phyloP scores from a whole-genome alignment of 2,113 vertebrate species.

The Lampris megalopsis region DNA sequence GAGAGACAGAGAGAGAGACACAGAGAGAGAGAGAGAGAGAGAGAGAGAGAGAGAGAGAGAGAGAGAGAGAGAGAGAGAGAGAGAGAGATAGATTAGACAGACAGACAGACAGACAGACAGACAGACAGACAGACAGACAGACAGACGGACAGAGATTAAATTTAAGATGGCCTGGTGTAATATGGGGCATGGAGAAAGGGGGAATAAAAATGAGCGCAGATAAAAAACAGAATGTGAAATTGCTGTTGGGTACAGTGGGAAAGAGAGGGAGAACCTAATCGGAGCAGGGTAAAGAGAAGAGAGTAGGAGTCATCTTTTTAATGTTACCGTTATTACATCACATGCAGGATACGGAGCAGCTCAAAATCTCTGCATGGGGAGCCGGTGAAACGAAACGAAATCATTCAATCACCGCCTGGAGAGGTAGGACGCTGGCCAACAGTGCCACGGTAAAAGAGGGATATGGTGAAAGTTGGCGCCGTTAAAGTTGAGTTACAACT shows the following conservation, averaged over 20 bases:
- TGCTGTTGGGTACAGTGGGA: not conserved
- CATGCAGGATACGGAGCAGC: not conserved
- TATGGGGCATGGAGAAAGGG: no score
- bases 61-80: not conserved
- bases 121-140: conserved; percentile 17
- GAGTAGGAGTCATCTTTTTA: not conserved
- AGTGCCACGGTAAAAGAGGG: no score
- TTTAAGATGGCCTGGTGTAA: not conserved
- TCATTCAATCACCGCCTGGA: not conserved
- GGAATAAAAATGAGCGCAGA: not conserved
- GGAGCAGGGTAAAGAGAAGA: not conserved
- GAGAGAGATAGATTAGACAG: not conserved
- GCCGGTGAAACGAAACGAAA: conserved; percentile 10
- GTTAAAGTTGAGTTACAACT: no score
- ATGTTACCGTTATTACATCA: conserved; percentile 1
- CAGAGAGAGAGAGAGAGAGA: not conserved
- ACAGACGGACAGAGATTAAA: conserved; percentile 12
- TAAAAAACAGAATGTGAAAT: not conserved
- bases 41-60: conserved; percentile 1
- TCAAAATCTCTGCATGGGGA: not conserved
- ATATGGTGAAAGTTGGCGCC: no score
- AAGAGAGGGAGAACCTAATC: not conserved
- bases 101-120: conserved; percentile 14
- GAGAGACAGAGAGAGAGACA: conserved; percentile 13
- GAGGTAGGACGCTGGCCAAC: not conserved